phyloP scores from a whole-genome alignment of 35 echinoderm and acorn worm species.

The Diadema setosum region DNA sequence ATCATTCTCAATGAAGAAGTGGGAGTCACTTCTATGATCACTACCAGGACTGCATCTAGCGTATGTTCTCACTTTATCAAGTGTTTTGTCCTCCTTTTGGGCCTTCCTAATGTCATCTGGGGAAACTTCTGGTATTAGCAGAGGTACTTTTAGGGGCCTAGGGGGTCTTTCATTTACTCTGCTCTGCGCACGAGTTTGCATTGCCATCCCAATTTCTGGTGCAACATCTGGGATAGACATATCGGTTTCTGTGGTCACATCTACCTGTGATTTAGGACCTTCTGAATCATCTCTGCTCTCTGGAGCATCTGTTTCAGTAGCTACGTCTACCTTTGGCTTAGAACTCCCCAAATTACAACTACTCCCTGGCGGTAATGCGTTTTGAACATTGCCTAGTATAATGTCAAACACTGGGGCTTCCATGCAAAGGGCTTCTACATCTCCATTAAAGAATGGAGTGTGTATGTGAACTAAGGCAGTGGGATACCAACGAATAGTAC shows the following conservation, averaged over 20 bases:
- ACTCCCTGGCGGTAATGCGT: neutral
- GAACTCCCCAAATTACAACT: neutral
- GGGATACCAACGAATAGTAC: constrained; percentile 16
- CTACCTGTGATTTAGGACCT: neutral
- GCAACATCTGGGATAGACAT: neutral
- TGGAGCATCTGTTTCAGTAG: too few species aligned
- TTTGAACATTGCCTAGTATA: constrained; percentile 34
- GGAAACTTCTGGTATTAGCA: neutral
- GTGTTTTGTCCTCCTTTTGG: constrained; percentile 3
- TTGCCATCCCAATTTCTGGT: neutral
- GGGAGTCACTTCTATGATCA: neutral
- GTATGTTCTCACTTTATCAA: neutral
- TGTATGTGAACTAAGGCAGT: constrained; percentile 34
- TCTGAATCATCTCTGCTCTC: neutral
- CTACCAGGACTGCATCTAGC: neutral
- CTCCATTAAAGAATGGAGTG: constrained; percentile 55
- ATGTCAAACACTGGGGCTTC: constrained; percentile 44
- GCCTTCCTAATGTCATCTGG: neutral
- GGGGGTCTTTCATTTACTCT: neutral
- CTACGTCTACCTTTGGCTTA: too few species aligned
- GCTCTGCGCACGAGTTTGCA: neutral
- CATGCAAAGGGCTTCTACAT: constrained; percentile 60
- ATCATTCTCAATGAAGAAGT: constrained; percentile 5
- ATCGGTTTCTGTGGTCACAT: neutral
- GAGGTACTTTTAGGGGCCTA: neutral